Percentiles rank a stretch among this genome's conserved stretches.
These are phyloP conservation scores for Cosmopolites sordidus DNA, from an alignment of 2,888 invertebrate genomes.

Conservation along the genomic window DNA sequence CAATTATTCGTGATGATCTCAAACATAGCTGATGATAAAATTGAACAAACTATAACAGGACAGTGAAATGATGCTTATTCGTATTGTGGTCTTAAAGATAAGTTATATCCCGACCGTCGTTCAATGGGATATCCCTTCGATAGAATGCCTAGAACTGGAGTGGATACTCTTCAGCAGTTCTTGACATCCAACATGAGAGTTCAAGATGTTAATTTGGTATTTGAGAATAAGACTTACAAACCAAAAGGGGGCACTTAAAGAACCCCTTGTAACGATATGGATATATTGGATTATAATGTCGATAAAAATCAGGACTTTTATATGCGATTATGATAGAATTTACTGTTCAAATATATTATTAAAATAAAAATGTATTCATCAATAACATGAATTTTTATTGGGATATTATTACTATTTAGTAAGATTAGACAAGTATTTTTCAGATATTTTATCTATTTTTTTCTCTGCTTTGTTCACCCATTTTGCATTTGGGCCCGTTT, in stretches of 20 bases:
- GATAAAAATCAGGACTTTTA: too few relatives aligned
- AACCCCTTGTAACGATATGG: too few relatives aligned
- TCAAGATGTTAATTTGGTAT: conserved; percentile 59
- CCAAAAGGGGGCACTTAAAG: conserved; percentile 17
- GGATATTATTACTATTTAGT: too few relatives aligned
- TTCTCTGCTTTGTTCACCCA: too few relatives aligned
- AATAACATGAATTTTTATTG: too few relatives aligned
- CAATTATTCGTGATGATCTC: conserved; percentile 76
- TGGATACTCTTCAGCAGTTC: conserved; percentile 61
- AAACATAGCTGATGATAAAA: conserved; percentile 63
- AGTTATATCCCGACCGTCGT: conserved; percentile 73
- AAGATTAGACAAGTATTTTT: too few relatives aligned
- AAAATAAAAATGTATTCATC: too few relatives aligned
- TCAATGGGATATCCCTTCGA: conserved; percentile 85
- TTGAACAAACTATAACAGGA: conserved; percentile 54
- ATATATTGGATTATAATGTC: too few relatives aligned
- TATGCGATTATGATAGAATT: too few relatives aligned
- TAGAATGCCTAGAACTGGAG: conserved; percentile 57
- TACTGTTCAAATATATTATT: too few relatives aligned
- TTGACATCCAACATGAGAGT: conserved; percentile 70
- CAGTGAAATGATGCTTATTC: conserved; percentile 70
- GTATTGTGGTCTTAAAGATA: conserved; percentile 75
- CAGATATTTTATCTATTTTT: too few relatives aligned
- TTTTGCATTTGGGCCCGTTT: too few relatives aligned
- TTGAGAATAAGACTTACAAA: conserved; percentile 54